A percentile compares a stretch with the other conserved stretches of the same genome.
Evolutionary conservation across 2,888 invertebrate species (phyloP).

Genomic region (Lomographa bimaculata): DNA sequence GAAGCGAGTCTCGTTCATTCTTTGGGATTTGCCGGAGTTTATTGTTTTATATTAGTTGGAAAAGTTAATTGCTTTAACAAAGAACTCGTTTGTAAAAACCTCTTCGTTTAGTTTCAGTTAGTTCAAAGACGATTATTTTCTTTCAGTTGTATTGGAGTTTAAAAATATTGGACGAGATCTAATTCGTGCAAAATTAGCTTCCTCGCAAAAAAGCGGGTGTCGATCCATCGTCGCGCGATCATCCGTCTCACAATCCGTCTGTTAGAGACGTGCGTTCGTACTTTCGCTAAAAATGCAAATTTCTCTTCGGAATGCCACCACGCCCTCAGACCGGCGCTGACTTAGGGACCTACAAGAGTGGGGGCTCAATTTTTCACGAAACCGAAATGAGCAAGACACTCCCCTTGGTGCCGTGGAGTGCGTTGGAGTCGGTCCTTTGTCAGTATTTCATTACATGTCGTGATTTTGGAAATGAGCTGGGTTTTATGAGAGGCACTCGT

Average conservation of each 20-base stretch:
- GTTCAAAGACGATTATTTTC: not conserved
- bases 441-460: constrained; percentile 57
- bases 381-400: constrained; percentile 73
- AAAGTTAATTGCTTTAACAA: constrained; percentile 11
- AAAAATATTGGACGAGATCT: constrained; percentile 13
- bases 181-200: constrained; percentile 22
- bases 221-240: constrained; percentile 57
- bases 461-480: constrained; percentile 45
- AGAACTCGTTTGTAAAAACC: constrained; percentile 4
- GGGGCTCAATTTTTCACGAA: constrained; percentile 74
- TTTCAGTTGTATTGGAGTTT: not conserved
- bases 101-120: not conserved
- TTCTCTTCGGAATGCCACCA: constrained; percentile 68
- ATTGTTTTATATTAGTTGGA: constrained; percentile 27
- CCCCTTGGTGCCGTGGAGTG: constrained; percentile 60
- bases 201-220: constrained; percentile 33
- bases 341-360: constrained; percentile 54
- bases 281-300: constrained; percentile 82
- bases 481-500: constrained; percentile 32
- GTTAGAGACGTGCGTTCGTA: constrained; percentile 71
- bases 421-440: constrained; percentile 46
- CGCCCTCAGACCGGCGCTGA: constrained; percentile 65
- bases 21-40: constrained; percentile 30
- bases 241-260: constrained; percentile 76
- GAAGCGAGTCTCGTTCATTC: constrained; percentile 27